phyloP scores from a whole-genome alignment of 2,797 vertebrate species.

The Epinephelus awoara region DNA sequence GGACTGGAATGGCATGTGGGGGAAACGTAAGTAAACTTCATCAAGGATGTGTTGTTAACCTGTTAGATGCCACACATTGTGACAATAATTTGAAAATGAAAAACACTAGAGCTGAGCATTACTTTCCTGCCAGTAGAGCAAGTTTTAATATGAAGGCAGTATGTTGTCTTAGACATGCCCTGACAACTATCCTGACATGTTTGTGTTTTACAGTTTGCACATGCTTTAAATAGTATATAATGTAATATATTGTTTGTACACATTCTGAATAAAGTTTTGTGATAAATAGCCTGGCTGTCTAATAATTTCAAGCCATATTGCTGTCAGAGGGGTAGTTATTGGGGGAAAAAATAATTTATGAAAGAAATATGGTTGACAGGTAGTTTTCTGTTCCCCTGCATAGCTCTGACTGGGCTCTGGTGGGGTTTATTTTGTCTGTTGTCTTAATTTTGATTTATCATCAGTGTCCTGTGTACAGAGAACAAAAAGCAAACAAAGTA shows the following conservation, averaged over 20 bases:
- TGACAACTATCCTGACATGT: conserved; percentile 2
- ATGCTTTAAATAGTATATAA: conserved; percentile 65
- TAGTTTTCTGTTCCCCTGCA: neutral
- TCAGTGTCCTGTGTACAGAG: too few relatives aligned
- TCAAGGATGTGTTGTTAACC: conserved; percentile 38
- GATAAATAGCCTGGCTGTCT: conserved; percentile 37
- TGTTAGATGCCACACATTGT: conserved; percentile 25
- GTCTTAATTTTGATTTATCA: too few relatives aligned
- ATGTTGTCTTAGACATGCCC: conserved; percentile 8
- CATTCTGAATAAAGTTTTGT: conserved; percentile 83
- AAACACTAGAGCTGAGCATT: conserved; percentile 45
- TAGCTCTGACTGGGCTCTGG: too few relatives aligned
- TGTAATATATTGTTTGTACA: conserved; percentile 77
- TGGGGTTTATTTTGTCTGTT: too few relatives aligned
- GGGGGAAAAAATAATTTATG: neutral
- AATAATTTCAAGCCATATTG: neutral
- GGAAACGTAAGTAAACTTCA: conserved; percentile 32
- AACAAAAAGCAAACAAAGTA: too few relatives aligned
- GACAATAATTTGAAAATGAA: neutral
- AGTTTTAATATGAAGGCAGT: conserved; percentile 49
- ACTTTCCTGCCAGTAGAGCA: conserved; percentile 21
- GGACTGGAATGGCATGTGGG: conserved; percentile 22
- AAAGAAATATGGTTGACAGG: neutral
- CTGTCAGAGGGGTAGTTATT: neutral
- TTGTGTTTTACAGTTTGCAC: conserved; percentile 72